Percentiles rank a stretch among this genome's conserved stretches.
Evolutionary conservation across 2,797 vertebrate species (phyloP).

Genomic region (Darevskia nairensis): DNA sequence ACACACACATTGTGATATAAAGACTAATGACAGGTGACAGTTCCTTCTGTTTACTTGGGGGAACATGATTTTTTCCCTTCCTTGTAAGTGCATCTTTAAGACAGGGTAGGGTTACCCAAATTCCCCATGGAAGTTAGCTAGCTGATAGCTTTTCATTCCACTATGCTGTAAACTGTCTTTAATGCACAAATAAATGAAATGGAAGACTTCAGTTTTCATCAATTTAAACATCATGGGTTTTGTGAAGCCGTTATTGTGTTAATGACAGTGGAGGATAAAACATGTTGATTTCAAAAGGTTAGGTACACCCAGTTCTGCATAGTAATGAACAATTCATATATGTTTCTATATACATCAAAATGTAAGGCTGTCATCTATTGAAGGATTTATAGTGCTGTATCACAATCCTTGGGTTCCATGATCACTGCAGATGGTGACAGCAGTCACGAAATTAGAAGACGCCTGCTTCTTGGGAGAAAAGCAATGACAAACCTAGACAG

Average conservation of each 20-base stretch:
- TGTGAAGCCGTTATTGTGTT: no score
- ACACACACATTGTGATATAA: slow-evolving; percentile 30
- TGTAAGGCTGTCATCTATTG: no score
- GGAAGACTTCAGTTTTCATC: not conserved
- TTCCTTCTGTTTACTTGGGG: slow-evolving; percentile 57
- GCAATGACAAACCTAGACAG: no score
- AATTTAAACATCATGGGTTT: not conserved
- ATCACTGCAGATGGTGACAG: no score
- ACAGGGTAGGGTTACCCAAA: slow-evolving; percentile 33
- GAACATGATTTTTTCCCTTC: not conserved
- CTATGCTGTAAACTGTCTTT: slow-evolving; percentile 11
- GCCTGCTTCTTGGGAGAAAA: no score
- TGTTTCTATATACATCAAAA: no score
- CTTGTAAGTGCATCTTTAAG: slow-evolving; percentile 12
- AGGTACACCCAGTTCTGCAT: not conserved
- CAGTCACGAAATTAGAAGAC: no score
- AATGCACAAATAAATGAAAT: accelerated
- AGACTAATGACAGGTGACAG: slow-evolving; percentile 58
- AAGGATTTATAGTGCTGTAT: no score
- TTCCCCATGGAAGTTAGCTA: not conserved
- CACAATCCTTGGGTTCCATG: no score
- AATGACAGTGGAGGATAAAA: not conserved
- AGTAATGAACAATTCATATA: not conserved
- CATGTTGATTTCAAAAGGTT: not conserved
- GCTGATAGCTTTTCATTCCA: slow-evolving; percentile 40